These are phyloP conservation scores for Euzetes globulus DNA, from an alignment of 2,888 invertebrate species.

Conservation along the genomic window DNA sequence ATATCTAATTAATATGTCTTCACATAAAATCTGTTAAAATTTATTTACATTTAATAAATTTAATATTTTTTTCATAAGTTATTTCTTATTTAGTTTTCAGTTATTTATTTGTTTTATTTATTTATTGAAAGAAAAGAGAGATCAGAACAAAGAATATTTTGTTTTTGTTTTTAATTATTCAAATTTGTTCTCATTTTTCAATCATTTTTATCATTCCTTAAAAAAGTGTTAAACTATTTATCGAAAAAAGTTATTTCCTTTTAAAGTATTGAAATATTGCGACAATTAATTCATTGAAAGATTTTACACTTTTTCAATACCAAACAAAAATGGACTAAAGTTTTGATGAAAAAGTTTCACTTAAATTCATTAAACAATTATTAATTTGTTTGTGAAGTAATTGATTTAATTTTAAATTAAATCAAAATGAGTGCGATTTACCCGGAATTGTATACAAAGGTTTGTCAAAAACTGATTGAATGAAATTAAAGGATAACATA, in stretches of 20 bases:
- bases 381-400: not conserved
- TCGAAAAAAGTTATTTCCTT: slow-evolving; percentile 1
- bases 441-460: slow-evolving; percentile 35
- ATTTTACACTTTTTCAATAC: not conserved
- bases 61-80: not conserved
- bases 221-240: not conserved
- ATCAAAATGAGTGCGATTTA: slow-evolving; percentile 11
- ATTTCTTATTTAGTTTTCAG: not conserved
- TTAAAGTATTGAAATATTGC: slow-evolving; percentile 13
- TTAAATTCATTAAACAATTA: not conserved
- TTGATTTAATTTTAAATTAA: not conserved
- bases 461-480: not conserved
- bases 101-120: not conserved
- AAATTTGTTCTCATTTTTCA: not conserved
- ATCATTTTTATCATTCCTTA: not conserved
- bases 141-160: too few relatives aligned
- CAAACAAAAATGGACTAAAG: not conserved
- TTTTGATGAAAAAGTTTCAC: not conserved
- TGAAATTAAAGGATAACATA: not conserved
- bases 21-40: not conserved
- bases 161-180: not conserved
- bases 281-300: not conserved
- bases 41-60: not conserved
- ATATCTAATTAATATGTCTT: not conserved
- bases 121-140: too few relatives aligned